Evolutionary conservation across 2,888 invertebrate species (phyloP).

Genomic region (Lampropteryx suffumata): DNA sequence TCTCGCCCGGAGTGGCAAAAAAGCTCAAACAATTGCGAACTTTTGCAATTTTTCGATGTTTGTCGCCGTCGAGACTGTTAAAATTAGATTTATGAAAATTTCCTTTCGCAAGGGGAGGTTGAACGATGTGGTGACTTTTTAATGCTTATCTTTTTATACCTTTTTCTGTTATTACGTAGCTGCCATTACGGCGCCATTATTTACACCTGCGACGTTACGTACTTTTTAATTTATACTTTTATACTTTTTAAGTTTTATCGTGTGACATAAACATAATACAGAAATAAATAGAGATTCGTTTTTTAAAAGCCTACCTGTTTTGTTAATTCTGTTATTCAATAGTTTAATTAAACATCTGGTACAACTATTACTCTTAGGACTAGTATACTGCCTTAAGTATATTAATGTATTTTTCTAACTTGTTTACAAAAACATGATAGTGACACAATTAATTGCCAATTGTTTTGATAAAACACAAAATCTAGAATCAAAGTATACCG

Average conservation of each 20-base stretch:
- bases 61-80: conserved; percentile 40
- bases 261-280: not conserved
- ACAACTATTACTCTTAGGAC: too few species aligned
- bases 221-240: conserved; percentile 17
- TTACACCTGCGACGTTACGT: conserved; percentile 43
- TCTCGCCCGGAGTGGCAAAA: conserved; percentile 20
- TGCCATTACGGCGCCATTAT: conserved; percentile 43
- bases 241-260: conserved; percentile 17
- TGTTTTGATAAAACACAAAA: too few species aligned
- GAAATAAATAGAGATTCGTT: too few species aligned
- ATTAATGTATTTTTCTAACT: too few species aligned
- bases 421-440: too few species aligned
- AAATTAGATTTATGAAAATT: conserved; percentile 57
- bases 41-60: conserved; percentile 38
- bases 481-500: too few species aligned
- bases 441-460: too few species aligned
- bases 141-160: conserved; percentile 48
- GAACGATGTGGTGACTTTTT: conserved; percentile 57
- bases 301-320: too few species aligned
- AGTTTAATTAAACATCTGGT: too few species aligned
- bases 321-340: too few species aligned
- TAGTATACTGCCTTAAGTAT: too few species aligned
- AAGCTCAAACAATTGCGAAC: conserved; percentile 27
- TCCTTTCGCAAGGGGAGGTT: conserved; percentile 42
- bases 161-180: conserved; percentile 41